These are phyloP conservation scores for Zaprionus inermis DNA, from an alignment of 1,140 invertebrate genomes.

Conservation along the genomic window DNA sequence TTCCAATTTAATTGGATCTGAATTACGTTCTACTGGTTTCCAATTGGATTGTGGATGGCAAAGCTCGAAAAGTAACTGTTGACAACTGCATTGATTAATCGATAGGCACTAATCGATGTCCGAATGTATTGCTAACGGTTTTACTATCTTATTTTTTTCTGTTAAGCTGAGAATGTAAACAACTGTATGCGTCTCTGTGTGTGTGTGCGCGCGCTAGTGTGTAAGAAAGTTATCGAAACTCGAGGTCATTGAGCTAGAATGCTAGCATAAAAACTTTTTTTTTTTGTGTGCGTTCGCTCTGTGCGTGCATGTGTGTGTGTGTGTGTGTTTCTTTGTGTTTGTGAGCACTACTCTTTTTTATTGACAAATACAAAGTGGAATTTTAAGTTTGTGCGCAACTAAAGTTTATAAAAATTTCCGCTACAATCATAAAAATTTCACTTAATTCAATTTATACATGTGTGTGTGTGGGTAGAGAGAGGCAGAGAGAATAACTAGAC, in stretches of 20 bases:
- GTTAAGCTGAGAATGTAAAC: conserved; percentile 6
- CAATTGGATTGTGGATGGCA: conserved; percentile 13
- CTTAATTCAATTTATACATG: conserved; percentile 63
- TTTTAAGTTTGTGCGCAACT: conserved; percentile 25
- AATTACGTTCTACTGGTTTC: conserved; percentile 5
- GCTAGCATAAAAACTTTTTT: conserved; percentile 1
- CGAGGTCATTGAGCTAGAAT: conserved; percentile 40
- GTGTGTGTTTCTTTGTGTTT: conserved; percentile 10
- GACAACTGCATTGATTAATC: conserved; percentile 25
- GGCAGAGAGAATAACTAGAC: conserved; percentile 13
- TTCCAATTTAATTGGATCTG: conserved; percentile 26
- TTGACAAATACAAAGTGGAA: conserved; percentile 40
- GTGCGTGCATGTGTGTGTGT: conserved; percentile 9
- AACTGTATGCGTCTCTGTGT: background rate
- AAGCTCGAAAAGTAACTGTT: conserved; percentile 6
- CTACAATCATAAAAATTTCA: conserved; percentile 55
- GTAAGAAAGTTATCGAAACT: conserved; percentile 32
- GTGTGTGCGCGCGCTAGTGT: background rate
- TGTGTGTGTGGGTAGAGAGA: background rate
- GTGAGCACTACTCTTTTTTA: conserved; percentile 11
- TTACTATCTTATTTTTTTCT: background rate
- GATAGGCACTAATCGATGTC: conserved; percentile 19
- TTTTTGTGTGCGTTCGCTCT: background rate
- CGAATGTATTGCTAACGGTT: conserved; percentile 6
- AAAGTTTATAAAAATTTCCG: conserved; percentile 55